A percentile compares a stretch with the other conserved stretches of the same genome.
Evolutionary conservation across 2,888 invertebrate species (phyloP).

Genomic region (Hoplodrina blanda): DNA sequence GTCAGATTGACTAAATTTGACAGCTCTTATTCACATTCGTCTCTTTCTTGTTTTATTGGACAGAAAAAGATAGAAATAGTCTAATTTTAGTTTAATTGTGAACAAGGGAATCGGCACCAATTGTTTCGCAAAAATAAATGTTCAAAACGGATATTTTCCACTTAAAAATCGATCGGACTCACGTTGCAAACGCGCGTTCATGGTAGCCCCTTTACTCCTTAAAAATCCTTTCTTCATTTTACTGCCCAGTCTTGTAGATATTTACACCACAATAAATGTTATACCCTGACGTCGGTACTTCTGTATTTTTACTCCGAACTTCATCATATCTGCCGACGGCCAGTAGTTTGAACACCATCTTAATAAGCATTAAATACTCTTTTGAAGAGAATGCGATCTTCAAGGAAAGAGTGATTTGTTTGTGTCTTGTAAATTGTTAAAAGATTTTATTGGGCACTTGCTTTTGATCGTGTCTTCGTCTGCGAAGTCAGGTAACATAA

Average conservation of each 20-base stretch:
- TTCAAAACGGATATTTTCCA: too few species aligned
- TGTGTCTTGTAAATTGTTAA: conserved; percentile 18
- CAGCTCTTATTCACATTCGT: too few species aligned
- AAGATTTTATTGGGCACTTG: conserved; percentile 4
- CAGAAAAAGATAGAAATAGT: too few species aligned
- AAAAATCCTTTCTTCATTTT: background rate
- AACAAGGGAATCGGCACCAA: too few species aligned
- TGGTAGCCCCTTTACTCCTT: too few species aligned
- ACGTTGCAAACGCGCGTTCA: too few species aligned
- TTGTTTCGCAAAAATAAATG: too few species aligned
- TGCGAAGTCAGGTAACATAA: too few species aligned
- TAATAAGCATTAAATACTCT: conserved; percentile 17
- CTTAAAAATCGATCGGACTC: too few species aligned
- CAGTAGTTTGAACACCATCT: conserved; percentile 19
- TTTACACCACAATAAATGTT: conserved; percentile 68
- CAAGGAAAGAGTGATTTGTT: conserved; percentile 4
- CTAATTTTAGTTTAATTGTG: too few species aligned
- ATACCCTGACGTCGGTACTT: conserved; percentile 45
- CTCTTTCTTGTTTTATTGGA: too few species aligned
- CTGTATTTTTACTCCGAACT: conserved; percentile 23
- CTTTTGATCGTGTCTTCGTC: background rate
- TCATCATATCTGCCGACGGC: background rate
- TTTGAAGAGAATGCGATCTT: background rate
- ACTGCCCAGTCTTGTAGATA: conserved; percentile 44
- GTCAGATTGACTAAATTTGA: too few species aligned